phyloP scores from a whole-genome alignment of 2,888 invertebrate species.

The Synergus japonicus region DNA sequence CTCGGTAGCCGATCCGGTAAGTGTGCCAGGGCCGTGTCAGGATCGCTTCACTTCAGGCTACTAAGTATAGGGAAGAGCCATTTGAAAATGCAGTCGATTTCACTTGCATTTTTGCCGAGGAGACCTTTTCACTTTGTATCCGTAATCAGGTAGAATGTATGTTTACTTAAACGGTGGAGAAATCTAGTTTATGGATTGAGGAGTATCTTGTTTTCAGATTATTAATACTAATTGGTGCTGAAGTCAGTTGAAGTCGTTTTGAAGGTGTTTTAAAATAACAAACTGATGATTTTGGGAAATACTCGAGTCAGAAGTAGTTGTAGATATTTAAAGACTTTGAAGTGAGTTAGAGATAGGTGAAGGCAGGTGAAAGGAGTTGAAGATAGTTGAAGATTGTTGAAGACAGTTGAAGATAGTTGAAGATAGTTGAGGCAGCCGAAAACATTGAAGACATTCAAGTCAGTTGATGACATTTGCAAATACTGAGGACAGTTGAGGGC shows the following conservation, averaged over 20 bases:
- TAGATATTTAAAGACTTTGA: no score
- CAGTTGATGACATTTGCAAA: not conserved
- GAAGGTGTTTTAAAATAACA: no score
- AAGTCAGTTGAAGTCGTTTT: not conserved
- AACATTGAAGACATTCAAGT: no score
- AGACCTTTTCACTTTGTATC: not conserved
- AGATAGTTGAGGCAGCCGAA: no score
- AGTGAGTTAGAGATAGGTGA: no score
- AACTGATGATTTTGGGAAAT: no score
- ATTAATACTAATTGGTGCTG: not conserved
- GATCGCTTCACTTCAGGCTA: conserved; percentile 52
- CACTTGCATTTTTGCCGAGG: not conserved
- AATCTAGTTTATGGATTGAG: not conserved
- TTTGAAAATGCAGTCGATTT: conserved; percentile 3
- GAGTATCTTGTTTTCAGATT: no score
- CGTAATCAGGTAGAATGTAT: not conserved
- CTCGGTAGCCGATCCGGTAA: conserved; percentile 64
- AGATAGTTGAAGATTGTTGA: no score
- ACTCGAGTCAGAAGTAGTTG: no score
- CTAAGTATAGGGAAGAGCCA: not conserved
- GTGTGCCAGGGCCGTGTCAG: conserved; percentile 69
- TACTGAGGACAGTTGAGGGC: not conserved
- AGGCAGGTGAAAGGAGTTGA: no score
- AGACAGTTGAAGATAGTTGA: no score
- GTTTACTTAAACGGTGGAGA: not conserved